Evolutionary conservation across 2,797 vertebrate genomes (phyloP).

Genomic region (Cygnus olor): DNA sequence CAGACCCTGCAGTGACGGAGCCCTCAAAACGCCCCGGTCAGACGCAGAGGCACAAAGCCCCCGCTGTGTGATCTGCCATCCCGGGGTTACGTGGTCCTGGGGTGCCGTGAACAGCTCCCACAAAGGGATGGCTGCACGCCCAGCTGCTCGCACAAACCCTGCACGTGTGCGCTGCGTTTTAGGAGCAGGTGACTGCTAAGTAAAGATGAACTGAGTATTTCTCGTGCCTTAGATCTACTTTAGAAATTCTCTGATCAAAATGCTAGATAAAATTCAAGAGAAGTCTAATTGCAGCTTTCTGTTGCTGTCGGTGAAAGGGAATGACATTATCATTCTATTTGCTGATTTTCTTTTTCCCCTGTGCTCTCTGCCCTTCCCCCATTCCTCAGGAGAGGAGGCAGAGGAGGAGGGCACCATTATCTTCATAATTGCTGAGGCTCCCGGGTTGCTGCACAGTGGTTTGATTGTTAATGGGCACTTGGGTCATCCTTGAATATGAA

Average conservation of each 20-base stretch:
- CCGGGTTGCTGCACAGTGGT: slow-evolving; percentile 64
- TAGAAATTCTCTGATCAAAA: neutral
- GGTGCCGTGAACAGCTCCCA: accelerated
- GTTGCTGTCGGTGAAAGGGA: slow-evolving; percentile 33
- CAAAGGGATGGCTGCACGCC: neutral
- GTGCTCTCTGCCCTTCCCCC: slow-evolving; percentile 32
- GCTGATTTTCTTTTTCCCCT: slow-evolving; percentile 38
- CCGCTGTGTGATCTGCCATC: accelerated
- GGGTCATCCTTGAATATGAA: slow-evolving; percentile 73
- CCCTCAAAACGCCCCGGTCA: neutral
- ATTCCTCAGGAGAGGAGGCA: slow-evolving; percentile 42
- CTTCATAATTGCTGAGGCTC: slow-evolving; percentile 74
- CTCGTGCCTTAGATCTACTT: neutral
- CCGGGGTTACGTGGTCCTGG: accelerated
- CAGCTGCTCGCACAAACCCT: neutral
- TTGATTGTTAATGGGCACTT: slow-evolving; percentile 78
- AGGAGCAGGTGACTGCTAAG: neutral
- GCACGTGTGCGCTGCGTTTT: neutral
- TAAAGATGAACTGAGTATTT: neutral
- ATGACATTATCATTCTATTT: slow-evolving; percentile 65
- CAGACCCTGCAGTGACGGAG: accelerated
- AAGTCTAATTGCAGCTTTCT: slow-evolving; percentile 52
- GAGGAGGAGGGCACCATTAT: slow-evolving; percentile 74
- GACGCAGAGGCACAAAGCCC: neutral
- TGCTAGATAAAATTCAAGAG: neutral